Conservation (phyloP, 2,888 invertebrate genomes). For the Zhuqinia jingwanae region DNA sequence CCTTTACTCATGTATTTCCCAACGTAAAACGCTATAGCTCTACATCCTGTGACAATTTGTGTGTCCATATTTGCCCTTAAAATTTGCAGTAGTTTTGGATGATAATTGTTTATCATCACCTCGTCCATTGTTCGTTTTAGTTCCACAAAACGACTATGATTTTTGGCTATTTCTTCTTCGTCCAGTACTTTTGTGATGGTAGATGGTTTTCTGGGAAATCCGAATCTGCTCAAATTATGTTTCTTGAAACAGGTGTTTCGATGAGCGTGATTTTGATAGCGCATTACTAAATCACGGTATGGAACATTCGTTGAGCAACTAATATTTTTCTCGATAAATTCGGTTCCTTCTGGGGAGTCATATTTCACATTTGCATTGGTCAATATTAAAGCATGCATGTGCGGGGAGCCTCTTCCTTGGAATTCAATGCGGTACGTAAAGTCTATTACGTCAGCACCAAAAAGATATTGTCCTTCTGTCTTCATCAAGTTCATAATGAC, state of each 20-base stretch:
- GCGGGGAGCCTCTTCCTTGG: constrained; percentile 55
- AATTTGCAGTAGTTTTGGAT: constrained; percentile 59
- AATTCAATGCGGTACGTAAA: constrained; percentile 56
- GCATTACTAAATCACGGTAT: constrained; percentile 13
- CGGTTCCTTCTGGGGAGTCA: constrained; percentile 46
- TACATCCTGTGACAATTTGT: constrained; percentile 51
- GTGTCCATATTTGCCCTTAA: constrained; percentile 67
- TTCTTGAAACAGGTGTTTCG: constrained; percentile 63
- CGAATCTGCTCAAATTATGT: constrained; percentile 44
- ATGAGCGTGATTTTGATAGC: constrained; percentile 54
- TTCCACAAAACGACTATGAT: constrained; percentile 52
- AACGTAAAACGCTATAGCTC: constrained; percentile 63
- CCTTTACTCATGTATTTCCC: constrained; percentile 68
- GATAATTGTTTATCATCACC: constrained; percentile 61
- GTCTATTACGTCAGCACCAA: constrained; percentile 42
- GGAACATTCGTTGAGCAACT: constrained; percentile 34
- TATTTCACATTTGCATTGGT: background rate
- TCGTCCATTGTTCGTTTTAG: constrained; percentile 59
- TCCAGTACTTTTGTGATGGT: constrained; percentile 16
- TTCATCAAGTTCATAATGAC: background rate
- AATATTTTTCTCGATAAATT: constrained; percentile 45
- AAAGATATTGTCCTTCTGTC: constrained; percentile 2
- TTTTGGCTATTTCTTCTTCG: constrained; percentile 47
- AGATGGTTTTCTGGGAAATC: constrained; percentile 32
- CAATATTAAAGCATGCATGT: constrained; percentile 52